A percentile compares a stretch with the other conserved stretches of the same genome.
phyloP scores from a whole-genome alignment of 2,888 invertebrate species.

The Metallyticus violacea region DNA sequence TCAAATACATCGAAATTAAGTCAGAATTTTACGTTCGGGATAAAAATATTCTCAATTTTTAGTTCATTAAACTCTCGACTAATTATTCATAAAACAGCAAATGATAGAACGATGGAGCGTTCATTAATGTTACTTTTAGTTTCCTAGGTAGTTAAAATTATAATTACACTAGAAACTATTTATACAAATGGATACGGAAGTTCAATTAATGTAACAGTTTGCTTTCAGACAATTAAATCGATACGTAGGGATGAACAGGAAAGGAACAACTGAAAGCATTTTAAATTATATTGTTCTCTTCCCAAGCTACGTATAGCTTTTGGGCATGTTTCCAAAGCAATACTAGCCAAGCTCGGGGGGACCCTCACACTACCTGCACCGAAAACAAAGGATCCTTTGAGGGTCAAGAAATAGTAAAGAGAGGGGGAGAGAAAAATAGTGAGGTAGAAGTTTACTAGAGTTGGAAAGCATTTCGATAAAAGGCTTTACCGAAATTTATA shows the following conservation, averaged over 20 bases:
- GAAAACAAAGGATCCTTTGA: background rate
- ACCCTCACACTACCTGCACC: background rate
- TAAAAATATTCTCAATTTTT: no score
- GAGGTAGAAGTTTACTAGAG: background rate
- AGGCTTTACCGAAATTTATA: background rate
- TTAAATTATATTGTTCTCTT: background rate
- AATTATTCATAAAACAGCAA: no score
- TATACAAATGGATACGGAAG: background rate
- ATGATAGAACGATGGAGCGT: no score
- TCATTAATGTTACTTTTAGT: background rate
- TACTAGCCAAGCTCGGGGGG: background rate
- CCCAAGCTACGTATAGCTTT: background rate
- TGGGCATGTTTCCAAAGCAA: background rate
- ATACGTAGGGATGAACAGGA: background rate
- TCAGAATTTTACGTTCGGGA: no score
- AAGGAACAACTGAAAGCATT: background rate
- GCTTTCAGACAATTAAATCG: background rate
- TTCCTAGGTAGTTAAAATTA: background rate
- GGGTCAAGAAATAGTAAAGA: background rate
- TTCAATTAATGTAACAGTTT: background rate
- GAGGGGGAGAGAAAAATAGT: background rate
- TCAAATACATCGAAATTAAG: no score
- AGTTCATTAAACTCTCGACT: no score
- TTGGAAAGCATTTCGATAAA: background rate
- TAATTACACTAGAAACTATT: background rate